Evolutionary conservation across 2,888 invertebrate genomes (phyloP), one percentile per base, ranked within the genome.

Genomic region (Melanotus villosus): DNA sequence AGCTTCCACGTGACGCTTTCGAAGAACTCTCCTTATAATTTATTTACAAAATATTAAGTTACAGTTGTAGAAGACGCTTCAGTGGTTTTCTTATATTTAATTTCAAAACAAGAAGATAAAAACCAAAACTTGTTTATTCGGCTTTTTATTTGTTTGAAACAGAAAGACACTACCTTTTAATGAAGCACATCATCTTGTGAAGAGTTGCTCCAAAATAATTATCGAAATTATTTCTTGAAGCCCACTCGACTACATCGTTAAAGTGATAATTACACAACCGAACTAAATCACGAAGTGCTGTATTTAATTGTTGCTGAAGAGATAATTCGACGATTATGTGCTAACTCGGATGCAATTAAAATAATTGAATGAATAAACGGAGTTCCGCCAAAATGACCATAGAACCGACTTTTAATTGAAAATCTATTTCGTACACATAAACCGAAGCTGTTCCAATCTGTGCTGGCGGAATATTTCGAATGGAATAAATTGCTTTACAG

Each of bases 251-350:
- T 30, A 47, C 41, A 62, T 32, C 38, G 62, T 34, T 62, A 36
- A 12, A 47, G 52, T 34, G 60, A 63, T 47, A 65, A 69, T 69
- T 69, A 59, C 43, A 56, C 69, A 69, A 69, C 65, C 60, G 69
- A 68, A 58, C 65, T 65, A 65, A 65, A 69, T 50, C 56, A 43
- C 59, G 59, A 60, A 60, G 65, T 32, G 60, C 69, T 56, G 65
- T 59, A 69, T 65, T 69, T 69, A 56, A 69, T 69, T 69, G 59
- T 65, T 64, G 41, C 59, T 65, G 65, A 65, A 65, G 65, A 50
- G 69, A 69, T 65, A 65, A 69, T 69, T 65, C 58, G 34, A 45
- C 34, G 26, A 58, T 68, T 54, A 62, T 62, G 47, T 63, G 45
- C 38, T 50, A 64, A 59, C 52, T 47, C 52, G 23, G 34, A 52